A percentile compares a stretch with the other conserved stretches of the same genome.
Evolutionary conservation across 92 coral and sea anemone genomes (phyloP).

Genomic region (Actinostola sp.): DNA sequence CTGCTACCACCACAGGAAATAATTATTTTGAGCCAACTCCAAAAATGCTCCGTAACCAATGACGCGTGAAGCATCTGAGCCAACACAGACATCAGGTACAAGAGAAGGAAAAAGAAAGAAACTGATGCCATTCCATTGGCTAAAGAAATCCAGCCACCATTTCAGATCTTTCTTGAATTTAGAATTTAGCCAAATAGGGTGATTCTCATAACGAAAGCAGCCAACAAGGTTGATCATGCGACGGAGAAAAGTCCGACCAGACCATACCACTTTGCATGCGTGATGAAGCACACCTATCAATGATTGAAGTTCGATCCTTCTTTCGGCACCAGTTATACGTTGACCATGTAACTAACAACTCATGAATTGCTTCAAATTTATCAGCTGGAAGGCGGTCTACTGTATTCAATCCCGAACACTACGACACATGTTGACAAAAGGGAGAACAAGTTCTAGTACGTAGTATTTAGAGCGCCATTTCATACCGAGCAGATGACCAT

Average conservation of each 20-base stretch:
- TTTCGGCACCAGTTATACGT: constrained; percentile 9
- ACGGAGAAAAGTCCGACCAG: constrained; percentile 47
- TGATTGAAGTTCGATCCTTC: constrained; percentile 29
- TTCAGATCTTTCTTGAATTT: constrained; percentile 42
- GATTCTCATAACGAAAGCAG: constrained; percentile 27
- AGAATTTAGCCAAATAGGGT: constrained; percentile 39
- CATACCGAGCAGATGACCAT: constrained; percentile 39
- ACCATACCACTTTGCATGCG: constrained; percentile 34
- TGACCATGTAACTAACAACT: constrained; percentile 20
- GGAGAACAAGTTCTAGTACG: constrained; percentile 14
- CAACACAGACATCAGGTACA: constrained; percentile 27
- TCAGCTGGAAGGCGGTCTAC: constrained; percentile 42
- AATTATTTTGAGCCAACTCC: too few relatives aligned
- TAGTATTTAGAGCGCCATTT: constrained; percentile 25
- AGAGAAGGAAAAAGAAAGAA: constrained; percentile 38
- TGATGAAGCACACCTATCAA: constrained; percentile 46
- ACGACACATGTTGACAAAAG: constrained; percentile 24
- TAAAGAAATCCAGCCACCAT: constrained; percentile 52
- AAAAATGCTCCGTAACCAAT: constrained; percentile 38
- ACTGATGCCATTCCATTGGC: constrained; percentile 47
- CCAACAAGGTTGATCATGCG: constrained; percentile 33
- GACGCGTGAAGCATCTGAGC: constrained; percentile 51
- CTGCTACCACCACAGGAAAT: constrained; percentile 40
- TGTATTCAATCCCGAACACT: constrained; percentile 44
- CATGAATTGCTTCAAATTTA: constrained; percentile 10